Conservation (phyloP, 2,888 invertebrate genomes). For the Tubulanus polymorphus region DNA sequence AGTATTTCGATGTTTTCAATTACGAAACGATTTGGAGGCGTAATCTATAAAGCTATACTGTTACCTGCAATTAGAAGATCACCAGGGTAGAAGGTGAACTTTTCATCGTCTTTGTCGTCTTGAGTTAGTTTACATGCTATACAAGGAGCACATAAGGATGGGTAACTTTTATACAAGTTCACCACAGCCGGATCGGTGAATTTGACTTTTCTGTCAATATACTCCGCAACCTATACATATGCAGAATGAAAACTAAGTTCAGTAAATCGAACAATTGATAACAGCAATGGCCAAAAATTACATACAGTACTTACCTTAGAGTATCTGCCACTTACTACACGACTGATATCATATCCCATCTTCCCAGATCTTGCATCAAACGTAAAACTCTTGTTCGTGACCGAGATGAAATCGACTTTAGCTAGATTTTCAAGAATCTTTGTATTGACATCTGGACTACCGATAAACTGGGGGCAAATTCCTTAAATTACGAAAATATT, state of each 20-base stretch:
- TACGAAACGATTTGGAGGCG: no score
- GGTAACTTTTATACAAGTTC: background rate
- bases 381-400: conserved; percentile 22
- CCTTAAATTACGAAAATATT: no score
- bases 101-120: conserved; percentile 5
- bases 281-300: no score
- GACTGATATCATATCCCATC: conserved; percentile 6
- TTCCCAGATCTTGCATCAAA: conserved; percentile 17
- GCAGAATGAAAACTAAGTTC: no score
- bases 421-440: conserved; percentile 28
- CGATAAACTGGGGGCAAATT: conserved; percentile 17
- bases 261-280: no score
- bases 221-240: no score
- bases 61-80: conserved; percentile 42
- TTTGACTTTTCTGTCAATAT: no score
- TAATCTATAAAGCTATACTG: no score
- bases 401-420: conserved; percentile 25
- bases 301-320: no score
- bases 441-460: conserved; percentile 20
- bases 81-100: conserved; percentile 38
- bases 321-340: no score
- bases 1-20: no score
- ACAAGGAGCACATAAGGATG: conserved; percentile 25
- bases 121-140: conserved; percentile 20
- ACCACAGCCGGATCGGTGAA: background rate